These are phyloP conservation scores for Psittacula echo DNA, from an alignment of 2,797 vertebrate species.

Conservation along the genomic window DNA sequence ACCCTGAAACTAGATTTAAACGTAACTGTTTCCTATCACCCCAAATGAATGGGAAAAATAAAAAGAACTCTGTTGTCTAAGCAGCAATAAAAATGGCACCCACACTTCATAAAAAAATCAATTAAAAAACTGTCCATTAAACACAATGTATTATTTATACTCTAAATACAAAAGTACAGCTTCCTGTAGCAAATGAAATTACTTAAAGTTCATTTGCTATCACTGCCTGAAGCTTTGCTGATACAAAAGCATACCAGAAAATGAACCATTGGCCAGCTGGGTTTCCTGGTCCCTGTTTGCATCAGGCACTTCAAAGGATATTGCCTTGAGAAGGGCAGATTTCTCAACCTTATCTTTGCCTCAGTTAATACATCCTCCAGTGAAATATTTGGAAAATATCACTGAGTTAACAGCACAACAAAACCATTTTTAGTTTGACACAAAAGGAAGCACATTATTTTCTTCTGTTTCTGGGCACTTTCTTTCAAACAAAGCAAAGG, in stretches of 20 bases:
- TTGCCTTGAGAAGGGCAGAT: background rate
- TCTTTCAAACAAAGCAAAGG: background rate
- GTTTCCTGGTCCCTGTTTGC: background rate
- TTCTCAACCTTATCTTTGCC: background rate
- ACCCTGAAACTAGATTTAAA: background rate
- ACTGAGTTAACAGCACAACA: background rate
- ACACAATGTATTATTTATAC: background rate
- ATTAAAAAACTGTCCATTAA: background rate
- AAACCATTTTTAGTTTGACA: background rate
- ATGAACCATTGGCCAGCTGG: background rate
- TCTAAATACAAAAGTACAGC: background rate
- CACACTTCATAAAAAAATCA: background rate
- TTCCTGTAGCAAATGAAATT: background rate
- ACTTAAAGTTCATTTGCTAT: background rate
- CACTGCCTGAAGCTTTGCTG: background rate
- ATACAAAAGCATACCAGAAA: background rate
- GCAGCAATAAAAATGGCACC: background rate
- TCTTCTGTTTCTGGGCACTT: background rate
- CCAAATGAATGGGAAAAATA: background rate
- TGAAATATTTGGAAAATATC: background rate
- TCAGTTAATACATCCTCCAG: background rate
- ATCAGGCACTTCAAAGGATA: background rate
- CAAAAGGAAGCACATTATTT: background rate
- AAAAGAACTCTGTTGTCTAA: background rate
- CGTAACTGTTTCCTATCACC: background rate